Evolutionary conservation across 2,113 vertebrate genomes (phyloP).

Genomic region (Rynchops niger): DNA sequence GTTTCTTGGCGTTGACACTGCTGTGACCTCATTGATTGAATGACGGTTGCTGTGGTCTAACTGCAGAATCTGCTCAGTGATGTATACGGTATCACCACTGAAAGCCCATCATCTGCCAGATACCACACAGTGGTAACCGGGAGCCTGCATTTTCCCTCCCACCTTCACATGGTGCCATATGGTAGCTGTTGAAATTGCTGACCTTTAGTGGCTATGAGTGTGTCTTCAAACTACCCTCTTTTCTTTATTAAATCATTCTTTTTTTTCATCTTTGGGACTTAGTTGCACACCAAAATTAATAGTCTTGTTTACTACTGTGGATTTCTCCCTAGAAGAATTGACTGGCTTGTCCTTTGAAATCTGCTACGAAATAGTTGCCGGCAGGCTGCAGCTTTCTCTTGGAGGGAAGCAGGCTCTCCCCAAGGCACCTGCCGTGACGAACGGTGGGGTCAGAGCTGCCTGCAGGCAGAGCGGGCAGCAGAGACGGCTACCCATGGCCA

Average conservation of each 20-base stretch:
- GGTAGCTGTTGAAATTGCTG: neutral
- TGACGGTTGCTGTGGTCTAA: neutral
- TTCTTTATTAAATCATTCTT: neutral
- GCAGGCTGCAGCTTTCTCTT: neutral
- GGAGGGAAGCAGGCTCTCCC: neutral
- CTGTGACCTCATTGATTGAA: neutral
- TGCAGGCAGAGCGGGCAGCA: neutral
- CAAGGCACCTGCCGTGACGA: neutral
- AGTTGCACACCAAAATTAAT: neutral
- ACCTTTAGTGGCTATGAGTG: neutral
- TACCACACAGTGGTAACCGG: neutral
- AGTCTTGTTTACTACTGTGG: neutral
- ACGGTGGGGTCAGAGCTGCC: neutral
- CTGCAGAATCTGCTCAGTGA: neutral
- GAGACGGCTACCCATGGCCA: rapidly evolving
- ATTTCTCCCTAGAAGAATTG: neutral
- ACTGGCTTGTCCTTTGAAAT: neutral
- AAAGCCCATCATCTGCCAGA: neutral
- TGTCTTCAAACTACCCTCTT: neutral
- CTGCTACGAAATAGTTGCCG: neutral
- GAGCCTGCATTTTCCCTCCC: neutral
- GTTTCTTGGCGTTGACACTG: neutral
- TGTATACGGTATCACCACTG: neutral
- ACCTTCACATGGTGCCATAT: neutral
- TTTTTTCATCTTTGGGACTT: neutral